Percentiles rank a stretch among this genome's conserved stretches.
These are phyloP conservation scores for Arrhamphus sclerolepis DNA, from an alignment of 2,797 vertebrate species.

Conservation along the genomic window DNA sequence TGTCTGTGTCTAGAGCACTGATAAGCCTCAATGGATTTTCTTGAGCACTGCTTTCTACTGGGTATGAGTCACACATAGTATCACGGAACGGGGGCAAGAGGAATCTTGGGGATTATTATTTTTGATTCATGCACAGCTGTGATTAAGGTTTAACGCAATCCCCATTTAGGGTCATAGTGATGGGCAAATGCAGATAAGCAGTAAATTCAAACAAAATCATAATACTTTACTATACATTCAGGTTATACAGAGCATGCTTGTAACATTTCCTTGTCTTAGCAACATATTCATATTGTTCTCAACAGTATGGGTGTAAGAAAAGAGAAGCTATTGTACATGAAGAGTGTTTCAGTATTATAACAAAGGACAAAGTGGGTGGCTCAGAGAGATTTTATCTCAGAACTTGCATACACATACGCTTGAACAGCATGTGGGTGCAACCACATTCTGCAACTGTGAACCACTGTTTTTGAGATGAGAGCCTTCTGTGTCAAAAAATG, in stretches of 20 bases:
- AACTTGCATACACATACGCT: slow-evolving; percentile 52
- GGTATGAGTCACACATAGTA: slow-evolving; percentile 64
- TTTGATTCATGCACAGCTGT: slow-evolving; percentile 74
- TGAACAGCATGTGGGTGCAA: slow-evolving; percentile 66
- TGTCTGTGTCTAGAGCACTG: slow-evolving; percentile 66
- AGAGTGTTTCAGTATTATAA: slow-evolving; percentile 34
- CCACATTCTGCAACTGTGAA: slow-evolving; percentile 65
- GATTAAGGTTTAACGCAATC: slow-evolving; percentile 67
- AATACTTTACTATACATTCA: neutral
- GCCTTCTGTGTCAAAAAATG: slow-evolving; percentile 69
- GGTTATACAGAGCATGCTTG: neutral
- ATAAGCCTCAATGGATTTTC: slow-evolving; percentile 65
- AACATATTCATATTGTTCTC: slow-evolving; percentile 27
- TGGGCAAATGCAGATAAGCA: slow-evolving; percentile 29
- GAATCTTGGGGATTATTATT: slow-evolving; percentile 73
- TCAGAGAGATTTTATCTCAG: slow-evolving; percentile 55
- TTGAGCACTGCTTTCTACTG: slow-evolving; percentile 55
- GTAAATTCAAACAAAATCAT: slow-evolving; percentile 12
- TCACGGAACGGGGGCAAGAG: slow-evolving; percentile 66
- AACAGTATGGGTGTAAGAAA: slow-evolving; percentile 31
- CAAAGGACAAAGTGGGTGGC: slow-evolving; percentile 63
- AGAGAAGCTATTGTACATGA: slow-evolving; percentile 37
- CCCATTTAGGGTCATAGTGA: slow-evolving; percentile 31
- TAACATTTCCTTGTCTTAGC: slow-evolving; percentile 8
- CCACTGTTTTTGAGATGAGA: slow-evolving; percentile 59